A percentile compares a stretch with the other conserved stretches of the same genome.
Evolutionary conservation across 92 coral and sea anemone species (phyloP).

Genomic region (Bergia puertoricense): DNA sequence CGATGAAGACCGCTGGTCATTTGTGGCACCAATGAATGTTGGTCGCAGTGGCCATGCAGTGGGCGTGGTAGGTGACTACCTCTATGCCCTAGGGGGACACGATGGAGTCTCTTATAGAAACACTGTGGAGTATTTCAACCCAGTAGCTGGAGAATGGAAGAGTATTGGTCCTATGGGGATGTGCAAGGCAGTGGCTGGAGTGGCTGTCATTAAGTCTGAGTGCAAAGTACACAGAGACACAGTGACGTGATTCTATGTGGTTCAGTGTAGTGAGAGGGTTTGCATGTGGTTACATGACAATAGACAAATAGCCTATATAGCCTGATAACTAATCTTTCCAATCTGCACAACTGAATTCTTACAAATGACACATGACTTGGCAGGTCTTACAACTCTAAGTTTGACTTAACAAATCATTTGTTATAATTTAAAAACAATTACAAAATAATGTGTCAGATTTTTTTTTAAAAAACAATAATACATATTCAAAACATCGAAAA

Average conservation of each 20-base stretch:
- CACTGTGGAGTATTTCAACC: slow-evolving; percentile 82
- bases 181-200: slow-evolving; percentile 91
- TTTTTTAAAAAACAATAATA: no score
- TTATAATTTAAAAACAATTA: no score
- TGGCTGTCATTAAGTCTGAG: slow-evolving; percentile 69
- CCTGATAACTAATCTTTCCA: no score
- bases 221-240: slow-evolving; percentile 2
- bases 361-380: no score
- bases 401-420: no score
- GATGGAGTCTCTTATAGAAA: slow-evolving; percentile 87
- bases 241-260: background rate
- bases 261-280: background rate
- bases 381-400: no score
- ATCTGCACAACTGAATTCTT: no score
- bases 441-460: no score
- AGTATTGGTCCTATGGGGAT: slow-evolving; percentile 81
- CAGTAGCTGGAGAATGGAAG: slow-evolving; percentile 85
- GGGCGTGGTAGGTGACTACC: slow-evolving; percentile 74
- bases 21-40: slow-evolving; percentile 90
- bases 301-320: no score
- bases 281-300: no score
- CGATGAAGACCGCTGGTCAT: slow-evolving; percentile 88
- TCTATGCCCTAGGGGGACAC: slow-evolving; percentile 88
- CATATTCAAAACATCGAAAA: no score
- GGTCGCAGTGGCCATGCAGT: slow-evolving; percentile 95